Conservation (phyloP, 2,113 vertebrate genomes). For the Phalacrocorax aristotelis region DNA sequence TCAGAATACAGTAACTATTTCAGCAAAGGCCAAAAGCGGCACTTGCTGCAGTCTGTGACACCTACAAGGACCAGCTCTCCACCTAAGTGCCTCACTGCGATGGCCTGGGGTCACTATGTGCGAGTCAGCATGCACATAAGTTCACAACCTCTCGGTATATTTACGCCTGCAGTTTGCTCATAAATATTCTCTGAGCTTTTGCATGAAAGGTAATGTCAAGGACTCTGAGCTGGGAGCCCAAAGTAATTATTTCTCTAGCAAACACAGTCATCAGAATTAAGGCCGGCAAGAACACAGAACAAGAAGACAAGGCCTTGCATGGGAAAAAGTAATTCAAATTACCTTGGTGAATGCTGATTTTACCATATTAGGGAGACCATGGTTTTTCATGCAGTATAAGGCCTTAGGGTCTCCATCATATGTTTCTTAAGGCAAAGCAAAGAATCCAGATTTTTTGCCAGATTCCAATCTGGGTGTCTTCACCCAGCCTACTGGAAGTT, state of each 20-base stretch:
- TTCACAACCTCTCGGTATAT: background rate
- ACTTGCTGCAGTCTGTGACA: background rate
- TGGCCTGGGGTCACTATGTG: background rate
- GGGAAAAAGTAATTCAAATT: background rate
- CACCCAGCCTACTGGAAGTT: background rate
- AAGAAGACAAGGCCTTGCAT: background rate
- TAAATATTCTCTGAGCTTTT: background rate
- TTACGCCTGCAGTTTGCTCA: background rate
- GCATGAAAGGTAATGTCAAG: fast-evolving
- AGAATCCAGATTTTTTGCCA: background rate
- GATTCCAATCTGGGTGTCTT: background rate
- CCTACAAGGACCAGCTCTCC: background rate
- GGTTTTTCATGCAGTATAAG: background rate
- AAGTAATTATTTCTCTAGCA: background rate
- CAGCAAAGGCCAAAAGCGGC: background rate
- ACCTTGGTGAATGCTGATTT: background rate
- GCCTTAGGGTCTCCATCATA: background rate
- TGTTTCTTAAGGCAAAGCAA: background rate
- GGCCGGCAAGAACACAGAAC: background rate
- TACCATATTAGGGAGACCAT: background rate
- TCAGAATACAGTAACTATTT: background rate
- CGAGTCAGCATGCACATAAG: background rate
- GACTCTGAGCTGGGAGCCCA: background rate
- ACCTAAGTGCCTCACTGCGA: fast-evolving
- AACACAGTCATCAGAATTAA: background rate